Evolutionary conservation across 1,140 invertebrate genomes (phyloP), one percentile per base, ranked within the genome.

Genomic region (Drosophila sturtevanti): DNA sequence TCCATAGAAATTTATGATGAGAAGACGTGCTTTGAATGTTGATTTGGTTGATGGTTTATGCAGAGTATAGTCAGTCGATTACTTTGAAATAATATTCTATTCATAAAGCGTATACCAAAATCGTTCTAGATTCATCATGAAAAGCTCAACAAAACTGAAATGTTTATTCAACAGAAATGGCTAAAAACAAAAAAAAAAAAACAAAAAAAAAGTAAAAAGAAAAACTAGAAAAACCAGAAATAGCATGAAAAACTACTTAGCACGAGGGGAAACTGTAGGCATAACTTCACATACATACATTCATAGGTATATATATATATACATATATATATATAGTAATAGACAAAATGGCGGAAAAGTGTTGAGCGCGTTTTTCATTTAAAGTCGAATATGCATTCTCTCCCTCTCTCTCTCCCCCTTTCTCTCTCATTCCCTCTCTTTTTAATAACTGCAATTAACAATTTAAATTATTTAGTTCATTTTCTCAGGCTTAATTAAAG

Each of bases 401-500:
- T 16, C 38, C 9, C 14, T 44, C 14, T 9, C 1, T 48, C 41
- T 16, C 1, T 16, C 16, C 3, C 41, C n/a, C 37, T 38, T 1
- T 18, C 41, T 4, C 41, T 21, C 11, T 16, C 37, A 4, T 1
- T 21, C 18, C 7, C 27, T 1, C 5, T 31, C 6, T 9, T 48
- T 21, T 34, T 34, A 56, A 35, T 64, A 41, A n/a, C 94, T 94
- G 51, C 54, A 70, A 64, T 63, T 74, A 44, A 59, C 54, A 65
- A 62, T 74, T 37, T 61, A 64, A 48, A 48, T 48, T 11, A 48
- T 48, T 48, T 48, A 48, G 16, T 3, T 2, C 55, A 68, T 59
- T 73, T 63, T 22, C 44, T 63, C 2, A 10, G 11, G 34, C 18
- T 68, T 60, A 77, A 77, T 67, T 78, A 56, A 41, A 18, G 63